A percentile compares a stretch with the other conserved stretches of the same genome.
Evolutionary conservation across 2,113 vertebrate genomes (phyloP).

Genomic region (Salminus brasiliensis): DNA sequence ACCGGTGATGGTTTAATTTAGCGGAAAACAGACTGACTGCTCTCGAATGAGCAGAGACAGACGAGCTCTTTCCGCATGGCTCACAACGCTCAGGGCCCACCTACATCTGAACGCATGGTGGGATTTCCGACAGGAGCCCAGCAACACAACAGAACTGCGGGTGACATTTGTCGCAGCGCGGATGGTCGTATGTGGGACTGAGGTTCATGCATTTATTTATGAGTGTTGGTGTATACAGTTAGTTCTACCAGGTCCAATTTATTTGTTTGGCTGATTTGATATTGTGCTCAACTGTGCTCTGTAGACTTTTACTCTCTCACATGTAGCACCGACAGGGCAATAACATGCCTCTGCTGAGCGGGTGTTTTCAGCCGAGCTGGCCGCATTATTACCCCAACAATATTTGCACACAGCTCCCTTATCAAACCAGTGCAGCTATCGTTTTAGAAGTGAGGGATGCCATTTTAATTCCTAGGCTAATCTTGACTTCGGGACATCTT

Average conservation of each 20-base stretch:
- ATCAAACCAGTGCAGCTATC: slow-evolving; percentile 57
- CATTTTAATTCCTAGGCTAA: slow-evolving; percentile 51
- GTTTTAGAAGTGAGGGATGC: slow-evolving; percentile 52
- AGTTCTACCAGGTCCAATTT: background rate
- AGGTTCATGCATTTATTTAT: slow-evolving; percentile 7
- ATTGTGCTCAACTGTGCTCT: background rate
- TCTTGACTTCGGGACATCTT: slow-evolving; percentile 50
- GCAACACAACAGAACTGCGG: slow-evolving; percentile 20
- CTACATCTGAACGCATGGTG: slow-evolving; percentile 34
- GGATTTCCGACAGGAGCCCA: slow-evolving; percentile 16
- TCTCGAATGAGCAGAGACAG: slow-evolving; percentile 43
- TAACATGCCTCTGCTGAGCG: background rate
- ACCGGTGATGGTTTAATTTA: slow-evolving; percentile 64
- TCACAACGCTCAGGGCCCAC: slow-evolving; percentile 40
- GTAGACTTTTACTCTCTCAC: background rate
- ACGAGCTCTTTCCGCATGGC: slow-evolving; percentile 32
- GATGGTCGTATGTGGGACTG: background rate
- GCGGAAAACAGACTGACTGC: slow-evolving; percentile 58
- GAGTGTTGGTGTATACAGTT: background rate
- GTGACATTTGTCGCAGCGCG: slow-evolving; percentile 22
- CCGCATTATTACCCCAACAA: slow-evolving; percentile 43
- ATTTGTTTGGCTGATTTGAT: background rate
- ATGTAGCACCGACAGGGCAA: background rate
- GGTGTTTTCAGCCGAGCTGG: background rate
- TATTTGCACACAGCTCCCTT: slow-evolving; percentile 55